phyloP scores from a whole-genome alignment of 2,113 vertebrate species.

The Oplegnathus fasciatus region DNA sequence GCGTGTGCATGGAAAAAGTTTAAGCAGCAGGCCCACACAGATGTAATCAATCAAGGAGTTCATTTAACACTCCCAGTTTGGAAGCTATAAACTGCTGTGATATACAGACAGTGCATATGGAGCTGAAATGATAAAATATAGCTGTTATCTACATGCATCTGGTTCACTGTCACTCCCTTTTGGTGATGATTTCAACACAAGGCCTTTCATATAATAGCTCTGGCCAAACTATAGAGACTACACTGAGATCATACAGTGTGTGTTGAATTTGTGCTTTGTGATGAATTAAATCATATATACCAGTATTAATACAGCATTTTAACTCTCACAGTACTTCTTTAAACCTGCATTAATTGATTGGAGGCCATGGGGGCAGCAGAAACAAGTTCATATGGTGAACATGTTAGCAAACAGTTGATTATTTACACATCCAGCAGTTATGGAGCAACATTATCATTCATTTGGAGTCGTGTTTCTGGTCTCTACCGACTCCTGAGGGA shows the following conservation, averaged over 20 bases:
- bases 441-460: background rate
- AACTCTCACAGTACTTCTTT: background rate
- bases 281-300: conserved; percentile 12
- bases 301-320: background rate
- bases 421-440: background rate
- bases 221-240: background rate
- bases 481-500: background rate
- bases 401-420: background rate
- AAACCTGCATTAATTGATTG: background rate
- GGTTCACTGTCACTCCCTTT: conserved; percentile 18
- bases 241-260: background rate
- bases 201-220: conserved; percentile 8
- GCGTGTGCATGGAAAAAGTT: background rate
- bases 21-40: conserved; percentile 28
- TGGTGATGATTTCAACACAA: conserved; percentile 24
- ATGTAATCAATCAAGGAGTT: conserved; percentile 41
- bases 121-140: conserved; percentile 26
- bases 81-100: conserved; percentile 34
- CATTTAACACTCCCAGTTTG: conserved; percentile 16
- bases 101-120: conserved; percentile 20
- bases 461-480: background rate
- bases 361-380: no score
- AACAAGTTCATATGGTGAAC: background rate
- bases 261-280: conserved; percentile 18
- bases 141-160: conserved; percentile 38